Evolutionary conservation across 1,140 invertebrate genomes (phyloP).

Genomic region (Onthophagus taurus): DNA sequence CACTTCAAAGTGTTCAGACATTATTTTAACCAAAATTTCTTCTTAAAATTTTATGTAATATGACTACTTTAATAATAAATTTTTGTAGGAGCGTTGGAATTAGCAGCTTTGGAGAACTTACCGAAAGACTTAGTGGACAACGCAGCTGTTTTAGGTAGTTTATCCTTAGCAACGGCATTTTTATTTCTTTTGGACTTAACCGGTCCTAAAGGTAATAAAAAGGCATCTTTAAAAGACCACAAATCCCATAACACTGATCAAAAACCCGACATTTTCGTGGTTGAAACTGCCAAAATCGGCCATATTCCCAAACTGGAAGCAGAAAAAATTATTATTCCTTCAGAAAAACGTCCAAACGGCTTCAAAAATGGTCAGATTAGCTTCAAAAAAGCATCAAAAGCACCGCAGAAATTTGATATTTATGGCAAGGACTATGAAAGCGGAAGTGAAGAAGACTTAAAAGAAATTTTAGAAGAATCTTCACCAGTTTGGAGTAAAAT

Average conservation of each 20-base stretch:
- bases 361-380: conserved; percentile 18
- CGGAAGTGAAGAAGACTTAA: conserved; percentile 24
- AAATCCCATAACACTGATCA: not conserved
- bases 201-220: conserved; percentile 37
- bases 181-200: conserved; percentile 59
- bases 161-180: conserved; percentile 56
- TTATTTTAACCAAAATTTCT: too few relatives aligned
- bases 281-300: not conserved
- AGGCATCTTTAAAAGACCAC: not conserved
- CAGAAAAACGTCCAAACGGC: conserved; percentile 18
- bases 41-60: not conserved
- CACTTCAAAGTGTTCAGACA: too few relatives aligned
- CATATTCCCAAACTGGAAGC: not conserved
- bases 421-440: conserved; percentile 27
- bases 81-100: conserved; percentile 47
- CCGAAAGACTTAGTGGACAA: conserved; percentile 57
- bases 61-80: not conserved
- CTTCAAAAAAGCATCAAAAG: conserved; percentile 26
- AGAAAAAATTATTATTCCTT: not conserved
- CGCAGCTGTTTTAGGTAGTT: conserved; percentile 54
- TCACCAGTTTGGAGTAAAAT: conserved; percentile 36
- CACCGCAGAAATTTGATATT: conserved; percentile 25
- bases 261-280: not conserved
- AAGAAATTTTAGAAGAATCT: conserved; percentile 24
- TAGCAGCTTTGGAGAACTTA: conserved; percentile 60